A percentile compares a stretch with the other conserved stretches of the same genome.
Conservation (phyloP, 2,888 invertebrate species). For the Drosophila cognata region DNA sequence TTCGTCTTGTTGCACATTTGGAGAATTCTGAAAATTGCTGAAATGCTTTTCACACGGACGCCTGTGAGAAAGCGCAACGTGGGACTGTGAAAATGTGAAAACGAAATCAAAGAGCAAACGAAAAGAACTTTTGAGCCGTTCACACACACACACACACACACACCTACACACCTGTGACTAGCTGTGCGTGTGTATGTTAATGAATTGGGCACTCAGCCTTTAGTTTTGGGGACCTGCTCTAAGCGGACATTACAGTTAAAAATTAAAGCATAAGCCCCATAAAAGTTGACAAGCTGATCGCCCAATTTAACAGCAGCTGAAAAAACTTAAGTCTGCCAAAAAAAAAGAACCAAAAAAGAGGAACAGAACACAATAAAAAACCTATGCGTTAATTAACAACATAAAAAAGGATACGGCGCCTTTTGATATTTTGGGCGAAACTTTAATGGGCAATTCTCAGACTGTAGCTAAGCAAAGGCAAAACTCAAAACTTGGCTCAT, state of each 20-base stretch:
- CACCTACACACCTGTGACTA: constrained; percentile 22
- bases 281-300: constrained; percentile 61
- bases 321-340: constrained; percentile 45
- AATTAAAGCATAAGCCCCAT: constrained; percentile 51
- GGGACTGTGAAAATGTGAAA: constrained; percentile 65
- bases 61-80: constrained; percentile 73
- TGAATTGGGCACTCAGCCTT: constrained; percentile 62
- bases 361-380: constrained; percentile 7
- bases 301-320: constrained; percentile 68
- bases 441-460: constrained; percentile 60
- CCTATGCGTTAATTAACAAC: constrained; percentile 66
- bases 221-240: constrained; percentile 33
- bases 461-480: constrained; percentile 13
- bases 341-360: constrained; percentile 2
- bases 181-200: constrained; percentile 50
- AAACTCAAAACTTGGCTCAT: constrained; percentile 35
- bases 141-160: constrained; percentile 7
- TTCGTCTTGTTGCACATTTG: constrained; percentile 57
- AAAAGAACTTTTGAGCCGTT: constrained; percentile 20
- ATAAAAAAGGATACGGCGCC: constrained; percentile 68
- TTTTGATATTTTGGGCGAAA: constrained; percentile 66
- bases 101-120: constrained; percentile 25
- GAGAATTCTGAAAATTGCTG: constrained; percentile 62
- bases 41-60: constrained; percentile 81
- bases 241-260: constrained; percentile 62